Conservation (phyloP, 1,140 invertebrate species). For the Plectrocnemia conspersa region DNA sequence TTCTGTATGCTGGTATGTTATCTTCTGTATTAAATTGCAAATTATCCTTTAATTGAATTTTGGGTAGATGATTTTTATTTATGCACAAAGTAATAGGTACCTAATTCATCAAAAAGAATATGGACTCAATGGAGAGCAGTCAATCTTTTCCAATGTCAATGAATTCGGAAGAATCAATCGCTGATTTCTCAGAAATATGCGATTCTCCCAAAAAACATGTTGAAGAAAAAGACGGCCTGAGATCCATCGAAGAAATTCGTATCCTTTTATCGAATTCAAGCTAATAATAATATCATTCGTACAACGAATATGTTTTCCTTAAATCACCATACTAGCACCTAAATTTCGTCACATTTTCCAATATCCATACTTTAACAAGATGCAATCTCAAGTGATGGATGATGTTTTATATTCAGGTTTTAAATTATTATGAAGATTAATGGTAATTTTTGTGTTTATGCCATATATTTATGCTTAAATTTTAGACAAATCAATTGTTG, state of each 20-base stretch:
- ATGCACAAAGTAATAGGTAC: too few relatives aligned
- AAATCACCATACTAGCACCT: background rate
- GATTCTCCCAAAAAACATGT: slow-evolving; percentile 39
- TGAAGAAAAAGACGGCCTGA: slow-evolving; percentile 40
- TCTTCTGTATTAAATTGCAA: too few relatives aligned
- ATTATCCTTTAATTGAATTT: too few relatives aligned
- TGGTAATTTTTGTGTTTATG: slow-evolving; percentile 2
- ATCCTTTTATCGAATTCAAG: slow-evolving; percentile 17
- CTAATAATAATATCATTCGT: background rate
- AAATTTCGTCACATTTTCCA: slow-evolving; percentile 48
- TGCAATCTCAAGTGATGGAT: slow-evolving; percentile 68
- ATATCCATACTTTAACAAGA: slow-evolving; percentile 65
- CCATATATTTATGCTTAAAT: slow-evolving; percentile 37
- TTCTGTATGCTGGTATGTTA: too few relatives aligned
- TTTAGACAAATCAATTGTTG: slow-evolving; percentile 65
- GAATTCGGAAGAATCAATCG: slow-evolving; percentile 12
- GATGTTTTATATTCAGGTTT: slow-evolving; percentile 59
- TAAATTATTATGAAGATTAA: slow-evolving; percentile 13
- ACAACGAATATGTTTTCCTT: background rate
- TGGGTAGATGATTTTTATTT: too few relatives aligned
- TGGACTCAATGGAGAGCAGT: background rate
- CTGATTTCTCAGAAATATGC: slow-evolving; percentile 1
- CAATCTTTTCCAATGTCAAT: slow-evolving; percentile 30
- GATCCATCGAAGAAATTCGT: slow-evolving; percentile 48
- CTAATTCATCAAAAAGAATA: background rate